Evolutionary conservation across 2,888 invertebrate genomes (phyloP), one percentile per base, ranked within the genome.

Genomic region (Liopterus haemorrhoidalis): DNA sequence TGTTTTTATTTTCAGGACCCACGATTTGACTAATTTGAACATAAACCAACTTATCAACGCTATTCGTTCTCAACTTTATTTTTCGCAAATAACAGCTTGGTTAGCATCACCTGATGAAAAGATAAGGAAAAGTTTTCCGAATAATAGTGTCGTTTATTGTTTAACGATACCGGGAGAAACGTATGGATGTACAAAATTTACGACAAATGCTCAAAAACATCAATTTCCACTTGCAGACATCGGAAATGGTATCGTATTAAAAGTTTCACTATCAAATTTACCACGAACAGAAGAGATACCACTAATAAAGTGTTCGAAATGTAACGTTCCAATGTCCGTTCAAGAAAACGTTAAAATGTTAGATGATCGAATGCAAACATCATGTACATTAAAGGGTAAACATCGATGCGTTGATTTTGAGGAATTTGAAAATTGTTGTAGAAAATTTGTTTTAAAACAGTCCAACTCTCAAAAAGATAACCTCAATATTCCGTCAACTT

Each of bases 41-140:
- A 65, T 76, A 19, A 81, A 84, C 59, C 88, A 89, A 68, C 73
- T 96, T 55, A 78, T 93, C 62, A 91, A 90, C 70, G 95, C 95
- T 37, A 85, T 96, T 35, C 80, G 93, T 51, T 95, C 95, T 4
- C 92, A 93, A 68, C 77, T 96, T 48, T 92, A 94, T 72, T 96
- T 96, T 73, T 96, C 95, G 4, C 95, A 96, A 74, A 81, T 96
- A 54, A 88, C 92, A 38, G 92, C 95, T 42, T 96, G 95, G 95
- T 78, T 85, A 58, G 78, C 80, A 11, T 59, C 61, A 15, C 63
- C 63, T 38, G 59, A 64, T 20, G 38, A 32, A 11, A 38, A 39
- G 20, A 39, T 39, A 14, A 38, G 45, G n/a, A 9, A 12, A 14
- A 32, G 32, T 14, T 39, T 39, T 25, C 19, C 31, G 14, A 39